A percentile compares a stretch with the other conserved stretches of the same genome.
phyloP scores from a whole-genome alignment of 2,888 invertebrate species.

The Marasmarcha lunaedactyla region DNA sequence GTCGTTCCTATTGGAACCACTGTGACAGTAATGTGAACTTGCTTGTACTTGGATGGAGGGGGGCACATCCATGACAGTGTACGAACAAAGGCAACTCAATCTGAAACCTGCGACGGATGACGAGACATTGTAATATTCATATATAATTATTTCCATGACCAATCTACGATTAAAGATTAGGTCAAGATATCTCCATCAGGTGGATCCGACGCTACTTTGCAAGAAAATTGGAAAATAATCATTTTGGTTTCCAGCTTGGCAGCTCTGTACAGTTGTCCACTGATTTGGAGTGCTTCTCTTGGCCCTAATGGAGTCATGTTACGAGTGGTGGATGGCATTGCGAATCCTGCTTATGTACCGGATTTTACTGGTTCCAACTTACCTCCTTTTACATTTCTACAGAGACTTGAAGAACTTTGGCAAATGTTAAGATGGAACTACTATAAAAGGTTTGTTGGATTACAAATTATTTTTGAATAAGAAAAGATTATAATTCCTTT shows the following conservation, averaged over 20 bases:
- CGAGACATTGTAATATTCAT: no score
- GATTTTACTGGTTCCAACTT: slow-evolving; percentile 9
- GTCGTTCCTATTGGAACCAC: no score
- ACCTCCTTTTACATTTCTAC: slow-evolving; percentile 13
- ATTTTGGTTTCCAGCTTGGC: slow-evolving; percentile 16
- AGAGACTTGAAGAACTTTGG: slow-evolving; percentile 14
- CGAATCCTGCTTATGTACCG: slow-evolving; percentile 15
- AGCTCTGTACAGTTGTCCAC: slow-evolving; percentile 15
- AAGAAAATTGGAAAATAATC: no score
- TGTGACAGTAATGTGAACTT: no score
- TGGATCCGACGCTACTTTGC: no score
- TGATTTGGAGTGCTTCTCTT: slow-evolving; percentile 14
- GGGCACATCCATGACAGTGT: no score
- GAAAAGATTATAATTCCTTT: not conserved
- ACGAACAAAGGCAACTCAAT: no score
- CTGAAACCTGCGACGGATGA: no score
- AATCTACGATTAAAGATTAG: no score
- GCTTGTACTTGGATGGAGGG: no score
- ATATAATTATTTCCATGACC: no score
- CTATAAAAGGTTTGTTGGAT: slow-evolving; percentile 7
- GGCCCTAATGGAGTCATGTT: slow-evolving; percentile 13
- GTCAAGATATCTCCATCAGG: no score
- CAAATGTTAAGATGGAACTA: slow-evolving; percentile 8
- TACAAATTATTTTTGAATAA: slow-evolving; percentile 6
- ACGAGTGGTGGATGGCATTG: slow-evolving; percentile 12